A percentile compares a stretch with the other conserved stretches of the same genome.
phyloP scores from a whole-genome alignment of 1,140 invertebrate species.

The Brachystomella parvula region DNA sequence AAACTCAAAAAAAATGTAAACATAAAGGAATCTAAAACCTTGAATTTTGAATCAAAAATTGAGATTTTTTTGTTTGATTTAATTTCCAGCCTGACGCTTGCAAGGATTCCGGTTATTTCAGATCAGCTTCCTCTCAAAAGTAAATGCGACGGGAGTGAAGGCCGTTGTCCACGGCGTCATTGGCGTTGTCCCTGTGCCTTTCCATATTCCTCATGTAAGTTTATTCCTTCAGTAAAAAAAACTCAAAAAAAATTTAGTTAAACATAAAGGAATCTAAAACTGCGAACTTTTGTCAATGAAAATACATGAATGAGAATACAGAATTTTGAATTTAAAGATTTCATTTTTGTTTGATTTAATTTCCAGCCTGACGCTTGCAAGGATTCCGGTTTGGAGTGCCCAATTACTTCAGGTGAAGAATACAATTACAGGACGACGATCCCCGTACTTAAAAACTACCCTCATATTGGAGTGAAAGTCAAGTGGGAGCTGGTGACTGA shows the following conservation, averaged over 20 bases:
- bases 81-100: slow-evolving; percentile 38
- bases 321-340: not conserved
- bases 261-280: no score
- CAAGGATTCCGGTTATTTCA: slow-evolving; percentile 32
- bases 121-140: slow-evolving; percentile 29
- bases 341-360: slow-evolving; percentile 4
- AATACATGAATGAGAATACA: not conserved
- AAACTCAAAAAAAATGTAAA: not conserved
- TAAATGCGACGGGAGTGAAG: slow-evolving; percentile 21
- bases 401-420: slow-evolving; percentile 35
- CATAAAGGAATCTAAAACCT: no score
- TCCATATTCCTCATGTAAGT: slow-evolving; percentile 39
- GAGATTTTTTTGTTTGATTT: slow-evolving; percentile 7
- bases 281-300: no score
- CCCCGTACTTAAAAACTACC: slow-evolving; percentile 37
- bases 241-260: not conserved
- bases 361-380: slow-evolving; percentile 39
- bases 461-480: slow-evolving; percentile 39
- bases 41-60: no score
- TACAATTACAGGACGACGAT: slow-evolving; percentile 39
- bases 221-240: not conserved
- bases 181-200: slow-evolving; percentile 42
- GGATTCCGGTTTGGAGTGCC: slow-evolving; percentile 40
- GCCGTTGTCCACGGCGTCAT: slow-evolving; percentile 42
- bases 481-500: slow-evolving; percentile 41